A percentile compares a stretch with the other conserved stretches of the same genome.
Evolutionary conservation across 2,113 vertebrate genomes (phyloP).

Genomic region (Chitala chitala): DNA sequence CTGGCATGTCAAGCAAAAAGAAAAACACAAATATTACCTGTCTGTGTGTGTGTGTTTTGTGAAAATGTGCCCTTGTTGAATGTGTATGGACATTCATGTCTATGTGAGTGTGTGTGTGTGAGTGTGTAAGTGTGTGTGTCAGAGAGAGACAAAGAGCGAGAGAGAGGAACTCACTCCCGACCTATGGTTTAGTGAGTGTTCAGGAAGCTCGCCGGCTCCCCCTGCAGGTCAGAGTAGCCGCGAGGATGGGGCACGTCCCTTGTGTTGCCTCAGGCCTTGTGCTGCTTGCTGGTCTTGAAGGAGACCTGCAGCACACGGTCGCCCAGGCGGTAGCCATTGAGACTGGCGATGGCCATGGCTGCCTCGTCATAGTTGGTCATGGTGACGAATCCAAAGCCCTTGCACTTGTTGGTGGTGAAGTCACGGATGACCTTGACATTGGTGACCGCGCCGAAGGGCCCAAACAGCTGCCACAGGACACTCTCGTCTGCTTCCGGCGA

Average conservation of each 20-base stretch:
- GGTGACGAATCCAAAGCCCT: constrained; percentile 95
- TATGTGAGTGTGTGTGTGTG: constrained; percentile 47
- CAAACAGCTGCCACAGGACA: constrained; percentile 96
- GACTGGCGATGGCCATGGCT: constrained; percentile 93
- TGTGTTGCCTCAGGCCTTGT: constrained; percentile 80
- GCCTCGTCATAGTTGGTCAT: constrained; percentile 99
- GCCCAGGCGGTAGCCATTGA: constrained; percentile 90
- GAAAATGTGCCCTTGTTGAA: constrained; percentile 40
- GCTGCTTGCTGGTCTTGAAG: constrained; percentile 98
- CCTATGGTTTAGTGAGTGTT: constrained; percentile 64
- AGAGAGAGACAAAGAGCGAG: constrained; percentile 24
- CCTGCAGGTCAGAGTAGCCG: constrained; percentile 53
- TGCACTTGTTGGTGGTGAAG: constrained; percentile 97
- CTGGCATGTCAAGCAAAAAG: constrained; percentile 67
- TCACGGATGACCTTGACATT: constrained; percentile 97
- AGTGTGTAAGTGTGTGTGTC: constrained; percentile 38
- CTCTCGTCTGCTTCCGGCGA: constrained; percentile 91
- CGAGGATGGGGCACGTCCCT: constrained; percentile 36
- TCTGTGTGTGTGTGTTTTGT: constrained; percentile 46
- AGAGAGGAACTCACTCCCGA: constrained; percentile 71
- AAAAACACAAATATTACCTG: constrained; percentile 64
- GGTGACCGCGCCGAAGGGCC: constrained; percentile 92
- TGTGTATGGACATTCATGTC: constrained; percentile 49
- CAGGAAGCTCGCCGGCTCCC: constrained; percentile 52
- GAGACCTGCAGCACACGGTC: constrained; percentile 95